Base-by-base conservation (phyloP, 2,888 invertebrate species). In the Trimorus sp. region DNA sequence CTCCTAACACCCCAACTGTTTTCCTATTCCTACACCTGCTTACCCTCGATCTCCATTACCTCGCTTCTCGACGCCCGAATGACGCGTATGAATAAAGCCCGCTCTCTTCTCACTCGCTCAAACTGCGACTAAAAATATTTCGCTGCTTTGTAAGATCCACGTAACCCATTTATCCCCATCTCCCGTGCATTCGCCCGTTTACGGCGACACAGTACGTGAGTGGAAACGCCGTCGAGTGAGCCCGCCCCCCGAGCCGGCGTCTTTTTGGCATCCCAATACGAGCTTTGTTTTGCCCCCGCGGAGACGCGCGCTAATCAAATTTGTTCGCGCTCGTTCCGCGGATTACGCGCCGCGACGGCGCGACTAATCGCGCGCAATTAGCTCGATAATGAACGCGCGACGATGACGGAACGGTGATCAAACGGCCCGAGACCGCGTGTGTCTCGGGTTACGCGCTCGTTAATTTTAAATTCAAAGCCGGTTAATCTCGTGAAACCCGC, bases 151-250 rank as follows among this genome's bases (percentile, higher is more conserved):
- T 58, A 56, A 65, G 74, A 74, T 51, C 58, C 74, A 74, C 65
- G 74, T 65, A 74, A 74, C 74, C 74, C 74, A 74, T 65, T 74
- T 74, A 74, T 74, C 74, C 65, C 74, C 65, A 74, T 74, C 74
- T 65, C 49, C 74, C 40, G 14, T 65, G 65, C 54, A 40, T 74
- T 74, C 73, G 63, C 73, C 56, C 75, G 59, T 75, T 75, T 75
- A 75, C 58, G 75, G 75, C 66, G 75, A 75, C 75, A 66, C 59
- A 66, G 75, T 75, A 75, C 75, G 75, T 75, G 75, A 65, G 75
- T 58, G 75, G 51, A 75, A 75, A 66, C 66, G 59, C 51, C 59
- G 75, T 66, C 56, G 65, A 74, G 49, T 65, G 58, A 74, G 74
- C 65, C 49, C 38, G 65, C 63, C 65, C 63, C 65, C 38, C 66